Evolutionary conservation across 2,113 vertebrate genomes (phyloP), one percentile per base, ranked within the genome.

Genomic region (Perccottus glenii): DNA sequence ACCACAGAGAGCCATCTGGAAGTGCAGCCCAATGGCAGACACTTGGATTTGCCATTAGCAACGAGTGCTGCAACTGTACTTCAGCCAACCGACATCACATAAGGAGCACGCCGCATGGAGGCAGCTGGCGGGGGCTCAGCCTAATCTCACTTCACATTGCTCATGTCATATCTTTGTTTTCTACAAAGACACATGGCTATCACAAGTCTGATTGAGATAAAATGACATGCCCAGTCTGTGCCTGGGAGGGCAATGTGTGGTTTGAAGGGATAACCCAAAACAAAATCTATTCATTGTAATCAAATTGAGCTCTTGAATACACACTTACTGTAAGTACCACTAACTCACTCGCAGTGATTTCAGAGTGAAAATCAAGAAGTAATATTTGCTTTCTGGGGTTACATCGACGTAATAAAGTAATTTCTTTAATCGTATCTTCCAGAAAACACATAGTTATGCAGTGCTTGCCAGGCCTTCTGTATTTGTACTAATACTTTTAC

Each of bases 1-100:
- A 62, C 81, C 5, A 9, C 75, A 60, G 80, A 84, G 78, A 71
- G 80, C 76, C 80, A 80, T 85, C 80, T 84, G 80, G 70, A 85
- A 9, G 51, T 56, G 64, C 53, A 67, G 70, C 75, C 38, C 65
- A 57, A 73, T 77, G 57, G 79, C 69, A 57, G 52, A 53, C 27
- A 60, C 62, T 63, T 67, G 70, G 55, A 61, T 69, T 38, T 67
- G 70, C 42, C 69, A 64, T 79, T 66, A 66, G 56, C 55, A 66
- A 60, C 67, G 64, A 75, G 63, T 46, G 36, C 68, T 63, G 64
- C 61, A 57, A 19, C 64, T 72, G 70, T 71, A 67, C 47, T 69
- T 48, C 4, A 49, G 70, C 81, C 77, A 83, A 58, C 83, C 73
- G 65, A n/a, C 65, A 57, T 71, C 75, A 50, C 77, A 68, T 60